phyloP scores from a whole-genome alignment of 2,888 invertebrate species.

The Eudemis profundana region DNA sequence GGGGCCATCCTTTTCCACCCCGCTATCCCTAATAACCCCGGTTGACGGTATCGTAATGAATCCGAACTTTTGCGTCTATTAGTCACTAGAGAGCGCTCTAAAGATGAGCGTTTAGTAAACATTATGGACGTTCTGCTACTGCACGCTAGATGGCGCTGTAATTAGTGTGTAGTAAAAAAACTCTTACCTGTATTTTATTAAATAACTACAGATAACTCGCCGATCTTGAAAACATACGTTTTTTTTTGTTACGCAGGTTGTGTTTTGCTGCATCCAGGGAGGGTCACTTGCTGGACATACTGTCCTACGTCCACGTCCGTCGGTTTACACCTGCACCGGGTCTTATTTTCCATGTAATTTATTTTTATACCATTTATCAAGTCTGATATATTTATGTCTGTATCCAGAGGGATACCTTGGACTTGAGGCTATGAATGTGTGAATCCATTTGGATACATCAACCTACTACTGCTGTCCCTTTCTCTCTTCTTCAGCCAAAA shows the following conservation, averaged over 20 bases:
- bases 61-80: not conserved
- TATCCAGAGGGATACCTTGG: too few relatives aligned
- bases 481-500: too few relatives aligned
- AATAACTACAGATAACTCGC: too few relatives aligned
- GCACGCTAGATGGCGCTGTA: conserved; percentile 1
- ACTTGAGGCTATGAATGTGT: too few relatives aligned
- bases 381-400: not conserved
- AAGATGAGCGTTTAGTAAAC: not conserved
- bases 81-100: conserved; percentile 25
- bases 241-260: conserved; percentile 78
- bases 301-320: conserved; percentile 96
- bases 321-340: conserved; percentile 98
- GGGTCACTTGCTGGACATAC: conserved; percentile 95
- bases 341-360: conserved; percentile 96
- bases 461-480: too few relatives aligned
- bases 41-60: too few relatives aligned
- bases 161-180: not conserved
- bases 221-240: too few relatives aligned
- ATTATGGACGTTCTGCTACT: not conserved
- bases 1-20: too few relatives aligned
- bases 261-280: conserved; percentile 97
- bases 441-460: too few relatives aligned
- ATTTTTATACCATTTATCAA: conserved; percentile 12
- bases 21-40: too few relatives aligned
- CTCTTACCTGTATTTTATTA: not conserved